Evolutionary conservation across 2,113 vertebrate species (phyloP).

Genomic region (Ifrita kowaldi): DNA sequence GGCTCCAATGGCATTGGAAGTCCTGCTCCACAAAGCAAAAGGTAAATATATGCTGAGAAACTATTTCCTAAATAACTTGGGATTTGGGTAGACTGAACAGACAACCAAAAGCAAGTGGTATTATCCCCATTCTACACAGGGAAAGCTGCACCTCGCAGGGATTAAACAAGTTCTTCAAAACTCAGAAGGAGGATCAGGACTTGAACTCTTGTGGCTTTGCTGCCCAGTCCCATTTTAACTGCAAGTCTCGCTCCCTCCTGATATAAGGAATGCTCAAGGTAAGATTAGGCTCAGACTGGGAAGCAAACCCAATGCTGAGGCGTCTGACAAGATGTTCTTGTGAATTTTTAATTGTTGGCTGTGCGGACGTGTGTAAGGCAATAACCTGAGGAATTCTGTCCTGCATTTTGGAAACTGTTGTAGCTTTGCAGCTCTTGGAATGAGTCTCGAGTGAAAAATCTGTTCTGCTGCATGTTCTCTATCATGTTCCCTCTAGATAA

Average conservation of each 20-base stretch:
- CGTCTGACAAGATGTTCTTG: constrained; percentile 9
- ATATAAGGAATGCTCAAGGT: constrained; percentile 24
- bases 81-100: not conserved
- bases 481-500: constrained; percentile 9
- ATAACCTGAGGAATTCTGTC: constrained; percentile 49
- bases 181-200: not conserved
- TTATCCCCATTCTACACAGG: not conserved
- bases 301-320: not conserved
- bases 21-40: not conserved
- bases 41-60: not conserved
- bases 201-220: not conserved
- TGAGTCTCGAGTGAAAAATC: constrained; percentile 31
- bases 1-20: not conserved
- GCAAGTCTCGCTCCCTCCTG: not conserved
- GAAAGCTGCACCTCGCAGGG: not conserved
- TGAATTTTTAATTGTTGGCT: constrained; percentile 56
- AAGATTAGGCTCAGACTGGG: constrained; percentile 33
- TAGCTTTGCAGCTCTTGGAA: constrained; percentile 46
- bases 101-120: not conserved
- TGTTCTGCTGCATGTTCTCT: not conserved
- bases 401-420: constrained; percentile 36
- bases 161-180: not conserved
- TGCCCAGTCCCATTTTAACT: not conserved
- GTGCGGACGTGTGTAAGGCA: constrained; percentile 4
- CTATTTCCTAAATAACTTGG: not conserved